Conservation (phyloP, 2,797 vertebrate species). For the Petrocephalus sullivani region DNA sequence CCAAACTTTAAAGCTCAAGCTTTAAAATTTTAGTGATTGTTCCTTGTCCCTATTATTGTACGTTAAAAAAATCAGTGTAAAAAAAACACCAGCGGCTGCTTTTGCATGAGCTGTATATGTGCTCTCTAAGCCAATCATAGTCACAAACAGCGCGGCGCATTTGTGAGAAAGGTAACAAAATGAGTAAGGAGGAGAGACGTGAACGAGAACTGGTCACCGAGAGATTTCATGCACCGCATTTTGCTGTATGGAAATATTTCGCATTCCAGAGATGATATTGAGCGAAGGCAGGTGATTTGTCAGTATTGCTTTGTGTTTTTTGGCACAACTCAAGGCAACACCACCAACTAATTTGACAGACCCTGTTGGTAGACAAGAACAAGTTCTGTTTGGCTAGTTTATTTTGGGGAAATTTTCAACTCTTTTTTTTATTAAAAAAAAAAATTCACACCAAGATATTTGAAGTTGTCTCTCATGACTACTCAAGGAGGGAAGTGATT, state of each 20-base stretch:
- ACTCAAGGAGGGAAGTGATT: background rate
- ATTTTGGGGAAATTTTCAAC: background rate
- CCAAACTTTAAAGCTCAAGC: background rate
- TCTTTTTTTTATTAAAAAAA: background rate
- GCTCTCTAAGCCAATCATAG: background rate
- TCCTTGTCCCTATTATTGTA: background rate
- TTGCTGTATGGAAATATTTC: background rate
- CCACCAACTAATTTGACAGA: background rate
- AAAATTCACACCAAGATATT: background rate
- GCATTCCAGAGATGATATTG: background rate
- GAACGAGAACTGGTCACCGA: background rate
- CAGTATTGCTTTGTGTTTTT: background rate
- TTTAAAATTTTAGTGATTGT: background rate
- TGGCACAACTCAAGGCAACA: background rate
- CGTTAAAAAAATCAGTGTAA: background rate
- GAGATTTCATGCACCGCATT: background rate
- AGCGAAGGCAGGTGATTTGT: background rate
- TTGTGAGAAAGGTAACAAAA: background rate
- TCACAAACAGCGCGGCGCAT: background rate
- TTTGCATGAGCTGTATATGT: background rate
- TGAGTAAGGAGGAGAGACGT: background rate
- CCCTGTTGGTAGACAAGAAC: background rate
- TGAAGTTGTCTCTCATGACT: background rate
- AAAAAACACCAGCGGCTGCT: background rate
- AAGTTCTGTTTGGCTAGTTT: background rate